Conservation (phyloP, 2,888 invertebrate species). For the Tachystola acroxantha region DNA sequence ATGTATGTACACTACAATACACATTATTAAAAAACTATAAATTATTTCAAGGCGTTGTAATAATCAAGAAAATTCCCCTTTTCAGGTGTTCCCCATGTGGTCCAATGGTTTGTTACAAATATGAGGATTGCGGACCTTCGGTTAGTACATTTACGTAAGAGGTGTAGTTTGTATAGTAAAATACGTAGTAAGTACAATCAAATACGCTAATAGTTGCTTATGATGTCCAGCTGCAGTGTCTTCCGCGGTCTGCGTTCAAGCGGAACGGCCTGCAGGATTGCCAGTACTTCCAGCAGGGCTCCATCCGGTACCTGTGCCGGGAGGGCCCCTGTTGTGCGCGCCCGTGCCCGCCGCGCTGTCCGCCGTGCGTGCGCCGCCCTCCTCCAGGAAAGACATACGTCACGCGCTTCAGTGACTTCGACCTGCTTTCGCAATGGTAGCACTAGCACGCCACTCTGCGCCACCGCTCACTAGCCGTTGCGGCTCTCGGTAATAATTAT, state of each 20-base stretch:
- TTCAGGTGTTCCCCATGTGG: constrained; percentile 70
- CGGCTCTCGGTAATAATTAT: constrained; percentile 43
- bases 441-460: constrained; percentile 32
- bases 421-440: constrained; percentile 68
- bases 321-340: constrained; percentile 42
- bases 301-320: constrained; percentile 70
- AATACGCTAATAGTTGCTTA: constrained; percentile 5
- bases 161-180: not conserved
- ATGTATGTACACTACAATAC: too few relatives aligned
- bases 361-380: constrained; percentile 67
- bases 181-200: not conserved
- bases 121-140: constrained; percentile 71
- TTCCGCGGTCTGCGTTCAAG: constrained; percentile 73
- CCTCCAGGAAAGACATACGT: constrained; percentile 71
- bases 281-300: constrained; percentile 72
- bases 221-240: constrained; percentile 60
- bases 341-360: constrained; percentile 62
- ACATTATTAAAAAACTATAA: too few relatives aligned
- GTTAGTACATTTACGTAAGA: too few relatives aligned
- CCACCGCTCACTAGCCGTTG: constrained; percentile 30
- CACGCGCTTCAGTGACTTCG: constrained; percentile 71
- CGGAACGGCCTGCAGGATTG: constrained; percentile 72
- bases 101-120: constrained; percentile 72
- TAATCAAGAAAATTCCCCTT: too few relatives aligned
- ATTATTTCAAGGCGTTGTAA: too few relatives aligned